Base-by-base conservation (phyloP, 1,140 invertebrate species). In the Formica exsecta region DNA sequence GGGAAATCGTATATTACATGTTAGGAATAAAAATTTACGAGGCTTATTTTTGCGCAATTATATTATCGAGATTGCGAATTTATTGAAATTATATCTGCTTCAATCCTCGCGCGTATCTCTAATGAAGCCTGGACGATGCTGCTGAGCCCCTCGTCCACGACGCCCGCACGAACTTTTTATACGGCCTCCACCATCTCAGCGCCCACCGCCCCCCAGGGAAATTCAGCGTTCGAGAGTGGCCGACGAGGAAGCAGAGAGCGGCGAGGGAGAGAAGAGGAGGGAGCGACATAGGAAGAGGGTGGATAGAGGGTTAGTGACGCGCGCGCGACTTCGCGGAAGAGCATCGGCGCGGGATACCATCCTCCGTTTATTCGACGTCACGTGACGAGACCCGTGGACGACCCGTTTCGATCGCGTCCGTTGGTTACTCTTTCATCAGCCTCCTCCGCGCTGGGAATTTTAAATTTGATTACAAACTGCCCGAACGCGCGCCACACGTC, bases 371-470 rank as follows among this genome's bases (percentile, higher is more conserved):
- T 94, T 93, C 91, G 93, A 87, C 93, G 93, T 94, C 93, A 92
- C 92, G 94, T 92, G 93, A 94, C 93, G 91, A 59, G 32, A 73
- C 54, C 68, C 79, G 68, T 83, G 66, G 79, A 70, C 77, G 79
- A 80, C 91, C 87, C 92, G 93, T 93, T 93, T 93, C 92, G 90
- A 94, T 94, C 91, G 91, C 86, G 89, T 92, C 89, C 87, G 90
- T 92, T 91, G 93, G 93, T 94, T 94, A 94, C 93, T 94, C 92
- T 94, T 94, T 94, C 93, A 94, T 94, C 89, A 93, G 91, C 88
- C 90, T 93, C 90, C 88, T 93, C 92, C 92, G 92, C 92, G 89
- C 86, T 91, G 94, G 92, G 92, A 94, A 94, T 93, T 93, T 93
- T 93, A 90, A 91, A 94, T 93, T 94, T 93, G 92, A 94, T 94